phyloP scores from a whole-genome alignment of 2,113 vertebrate species.

The Tretioscincus oriximinensis region DNA sequence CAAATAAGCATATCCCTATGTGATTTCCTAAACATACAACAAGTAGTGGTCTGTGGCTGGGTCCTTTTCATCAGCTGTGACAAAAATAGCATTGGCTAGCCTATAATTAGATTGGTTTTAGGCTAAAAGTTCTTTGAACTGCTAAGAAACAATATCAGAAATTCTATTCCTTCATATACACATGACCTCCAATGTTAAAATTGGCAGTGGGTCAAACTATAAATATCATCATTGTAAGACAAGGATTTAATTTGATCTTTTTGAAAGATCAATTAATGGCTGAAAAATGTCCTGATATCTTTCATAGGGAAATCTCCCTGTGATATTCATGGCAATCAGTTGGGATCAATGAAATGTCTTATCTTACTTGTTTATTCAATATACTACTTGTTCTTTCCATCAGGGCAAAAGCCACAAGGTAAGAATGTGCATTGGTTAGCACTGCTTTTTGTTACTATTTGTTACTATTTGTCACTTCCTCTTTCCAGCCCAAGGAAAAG shows the following conservation, averaged over 20 bases:
- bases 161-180: slow-evolving; percentile 33
- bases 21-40: too few species aligned
- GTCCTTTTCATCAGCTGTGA: slow-evolving; percentile 51
- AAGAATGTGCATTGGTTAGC: slow-evolving; percentile 37
- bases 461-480: too few species aligned
- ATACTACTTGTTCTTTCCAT: slow-evolving; percentile 55
- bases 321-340: slow-evolving; percentile 61
- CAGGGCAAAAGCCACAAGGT: slow-evolving; percentile 19
- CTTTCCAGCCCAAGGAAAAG: too few species aligned
- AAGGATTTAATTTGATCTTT: slow-evolving; percentile 65
- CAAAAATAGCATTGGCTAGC: slow-evolving; percentile 63
- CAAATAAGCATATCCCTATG: too few species aligned
- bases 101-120: slow-evolving; percentile 68
- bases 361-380: slow-evolving; percentile 42
- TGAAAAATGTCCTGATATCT: slow-evolving; percentile 63
- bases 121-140: slow-evolving; percentile 65
- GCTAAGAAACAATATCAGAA: slow-evolving; percentile 65
- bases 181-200: slow-evolving; percentile 58
- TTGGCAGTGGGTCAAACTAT: slow-evolving; percentile 59
- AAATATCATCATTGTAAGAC: slow-evolving; percentile 58
- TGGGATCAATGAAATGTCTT: slow-evolving; percentile 60
- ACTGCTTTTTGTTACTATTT: too few species aligned
- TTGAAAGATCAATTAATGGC: slow-evolving; percentile 68
- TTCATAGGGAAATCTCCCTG: slow-evolving; percentile 64
- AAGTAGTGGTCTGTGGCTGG: too few species aligned